phyloP scores from a whole-genome alignment of 1,140 invertebrate species.

The Pseudomyrmex cubaensis region DNA sequence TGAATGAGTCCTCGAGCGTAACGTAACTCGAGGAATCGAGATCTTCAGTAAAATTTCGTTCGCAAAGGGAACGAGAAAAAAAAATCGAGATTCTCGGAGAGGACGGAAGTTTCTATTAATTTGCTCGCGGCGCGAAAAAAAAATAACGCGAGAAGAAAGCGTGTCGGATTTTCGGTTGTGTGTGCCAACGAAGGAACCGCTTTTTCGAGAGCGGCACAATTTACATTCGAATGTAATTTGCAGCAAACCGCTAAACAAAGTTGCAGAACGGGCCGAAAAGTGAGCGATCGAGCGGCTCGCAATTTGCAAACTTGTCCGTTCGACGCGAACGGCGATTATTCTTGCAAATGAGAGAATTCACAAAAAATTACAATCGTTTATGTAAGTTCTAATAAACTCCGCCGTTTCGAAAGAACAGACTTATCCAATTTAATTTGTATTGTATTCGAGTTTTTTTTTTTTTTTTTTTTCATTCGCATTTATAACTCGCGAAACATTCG shows the following conservation, averaged over 20 bases:
- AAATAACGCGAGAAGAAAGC: conserved; percentile 21
- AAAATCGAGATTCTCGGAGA: too few species aligned
- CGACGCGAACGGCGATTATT: too few species aligned
- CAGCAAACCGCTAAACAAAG: conserved; percentile 8
- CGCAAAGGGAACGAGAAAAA: too few species aligned
- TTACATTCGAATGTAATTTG: conserved; percentile 46
- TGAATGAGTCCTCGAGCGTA: conserved; percentile 7
- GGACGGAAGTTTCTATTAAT: too few species aligned
- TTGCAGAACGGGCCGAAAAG: conserved; percentile 2
- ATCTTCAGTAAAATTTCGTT: not conserved
- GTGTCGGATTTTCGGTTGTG: conserved; percentile 1
- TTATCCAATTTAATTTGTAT: not conserved
- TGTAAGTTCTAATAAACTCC: too few species aligned
- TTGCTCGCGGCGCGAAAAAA: not conserved
- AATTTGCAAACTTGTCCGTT: not conserved
- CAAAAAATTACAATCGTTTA: too few species aligned
- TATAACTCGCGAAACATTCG: not conserved
- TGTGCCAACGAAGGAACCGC: not conserved
- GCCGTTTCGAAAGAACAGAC: not conserved
- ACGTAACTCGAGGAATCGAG: not conserved
- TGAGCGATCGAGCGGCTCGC: conserved; percentile 19
- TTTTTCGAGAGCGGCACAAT: conserved; percentile 11
- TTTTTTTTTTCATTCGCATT: too few species aligned
- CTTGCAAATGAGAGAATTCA: too few species aligned
- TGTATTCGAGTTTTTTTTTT: not conserved